Evolutionary conservation across 2,888 invertebrate species (phyloP), one percentile per base, ranked within the genome.

Genomic region (Caenorhabditis becei): DNA sequence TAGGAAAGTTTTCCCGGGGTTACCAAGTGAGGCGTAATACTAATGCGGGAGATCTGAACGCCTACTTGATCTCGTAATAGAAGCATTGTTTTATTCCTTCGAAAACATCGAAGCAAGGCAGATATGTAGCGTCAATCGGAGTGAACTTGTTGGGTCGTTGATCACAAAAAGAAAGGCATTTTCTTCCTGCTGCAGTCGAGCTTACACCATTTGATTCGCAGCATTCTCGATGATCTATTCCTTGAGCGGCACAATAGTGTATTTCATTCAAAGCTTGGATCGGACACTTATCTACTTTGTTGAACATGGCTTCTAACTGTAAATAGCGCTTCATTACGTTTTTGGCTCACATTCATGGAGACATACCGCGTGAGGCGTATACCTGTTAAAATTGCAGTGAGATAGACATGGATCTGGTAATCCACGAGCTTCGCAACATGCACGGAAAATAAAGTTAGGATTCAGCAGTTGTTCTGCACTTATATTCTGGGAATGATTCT

Each of bases 201-300:
- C 54, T 58, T 4, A 85, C 82, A 14, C 85, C 85, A 8, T 63
- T 67, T 2, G 56, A n/a, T 11, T 71, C 23, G 59, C 84, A 85
- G 54, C 84, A 85, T 62, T 77, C 35, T 7, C 75, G 41, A 54
- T 88, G 88, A 65, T 88, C 87, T 7, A 84, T 66, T 26, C 88
- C 86, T 67, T 86, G 86, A 10, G 87, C 88, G 11, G 88, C 88
- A 72, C 88, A 88, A 63, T 80, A 89, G 54, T 89, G 89, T 24
- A 89, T 85, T 58, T 89, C 89, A 44, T 88, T 86, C 37, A 88
- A 77, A 1, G 89, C 88, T 16, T 86, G 86, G 47, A 89, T 83
- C 5, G 89, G 89, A 56, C 89, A 89, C 8, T 69, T 79, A 71
- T 88, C 86, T 0, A 61, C 59, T 28, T 82, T 82, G 66, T 86